These are phyloP conservation scores for Agrotis clavis DNA, from an alignment of 2,888 invertebrate genomes.

Conservation along the genomic window DNA sequence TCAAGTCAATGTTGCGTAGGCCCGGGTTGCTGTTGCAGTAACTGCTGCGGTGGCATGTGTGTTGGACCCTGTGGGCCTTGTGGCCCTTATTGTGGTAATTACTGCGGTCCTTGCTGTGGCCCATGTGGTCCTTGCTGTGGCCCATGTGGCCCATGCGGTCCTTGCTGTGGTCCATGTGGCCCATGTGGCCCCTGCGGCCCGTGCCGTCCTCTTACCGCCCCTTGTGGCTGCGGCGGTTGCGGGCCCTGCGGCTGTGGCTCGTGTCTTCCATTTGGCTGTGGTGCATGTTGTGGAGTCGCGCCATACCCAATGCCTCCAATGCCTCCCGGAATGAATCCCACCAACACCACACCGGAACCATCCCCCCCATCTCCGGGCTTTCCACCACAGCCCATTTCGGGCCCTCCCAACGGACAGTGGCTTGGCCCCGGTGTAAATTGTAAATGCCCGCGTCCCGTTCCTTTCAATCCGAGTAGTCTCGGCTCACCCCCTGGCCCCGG, in stretches of 20 bases:
- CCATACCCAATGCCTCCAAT: conserved; percentile 13
- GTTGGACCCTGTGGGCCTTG: conserved; percentile 17
- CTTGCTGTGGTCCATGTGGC: conserved; percentile 59
- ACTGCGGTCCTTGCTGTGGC: conserved; percentile 18
- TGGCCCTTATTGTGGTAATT: conserved; percentile 6
- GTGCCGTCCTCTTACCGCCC: conserved; percentile 62
- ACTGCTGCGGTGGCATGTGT: conserved; percentile 5
- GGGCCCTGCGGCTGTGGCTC: conserved; percentile 54
- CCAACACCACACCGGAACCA: background rate
- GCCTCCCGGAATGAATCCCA: too few species aligned
- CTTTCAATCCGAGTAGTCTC: background rate
- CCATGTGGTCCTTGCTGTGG: background rate
- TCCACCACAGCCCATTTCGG: background rate
- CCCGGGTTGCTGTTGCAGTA: conserved; percentile 18
- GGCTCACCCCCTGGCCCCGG: conserved; percentile 1
- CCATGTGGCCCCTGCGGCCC: conserved; percentile 49
- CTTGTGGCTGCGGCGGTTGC: conserved; percentile 65
- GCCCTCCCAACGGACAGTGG: conserved; percentile 50
- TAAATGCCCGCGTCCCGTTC: conserved; percentile 52
- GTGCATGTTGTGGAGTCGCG: conserved; percentile 52
- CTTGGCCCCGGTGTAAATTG: conserved; percentile 64
- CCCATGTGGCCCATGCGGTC: conserved; percentile 66
- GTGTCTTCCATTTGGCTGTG: conserved; percentile 52
- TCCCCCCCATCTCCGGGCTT: conserved; percentile 27
- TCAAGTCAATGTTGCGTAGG: conserved; percentile 23